Evolutionary conservation across 2,797 vertebrate genomes (phyloP), one percentile per base, ranked within the genome.

Genomic region (Myotis myotis): DNA sequence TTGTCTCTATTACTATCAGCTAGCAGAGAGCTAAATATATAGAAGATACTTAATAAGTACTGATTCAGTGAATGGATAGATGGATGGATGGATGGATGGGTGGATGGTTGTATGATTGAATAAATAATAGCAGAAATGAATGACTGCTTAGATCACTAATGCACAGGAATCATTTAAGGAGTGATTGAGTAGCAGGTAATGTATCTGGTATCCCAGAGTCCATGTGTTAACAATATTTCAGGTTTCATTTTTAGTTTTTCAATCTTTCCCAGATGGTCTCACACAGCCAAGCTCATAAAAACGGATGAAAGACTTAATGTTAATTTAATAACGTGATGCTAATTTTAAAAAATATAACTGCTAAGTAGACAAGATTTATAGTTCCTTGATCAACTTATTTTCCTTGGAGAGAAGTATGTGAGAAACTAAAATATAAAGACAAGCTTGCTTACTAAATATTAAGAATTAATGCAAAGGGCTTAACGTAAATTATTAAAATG

Each of bases 221-320:
- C 38, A 4, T 87, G 23, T 15, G 5, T 74, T 87, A 17, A 68
- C 25, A 49, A 7, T 87, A 82, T 13, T 68, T 90, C 36, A 70
- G 20, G 8, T 83, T 92, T 94, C 25, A 79, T 33, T 93, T 68
- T 47, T 86, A 89, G 12, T 51, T 82, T 89, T 79, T 72, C 22
- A 53, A 0, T 78, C 12, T 79, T 82, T 53, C 16, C 57, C 30
- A 89, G 25, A 60, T 89, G 57, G 9, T 47, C 9, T 89, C 33
- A 41, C 25, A 44, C 6, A 78, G 30, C 8, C 9, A 81, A 79
- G 7, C 13, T 94, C 55, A 68, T 85, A 89, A 62, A 92, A 79
- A 36, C 22, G 25, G n/a, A 60, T 30, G 5, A 5, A 94, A 92
- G 79, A 68, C 28, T 89, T n/a, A 92, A 92, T 76, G 33, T 8